These are phyloP conservation scores for Papilio machaon DNA, from an alignment of 1,140 invertebrate species.

Conservation along the genomic window DNA sequence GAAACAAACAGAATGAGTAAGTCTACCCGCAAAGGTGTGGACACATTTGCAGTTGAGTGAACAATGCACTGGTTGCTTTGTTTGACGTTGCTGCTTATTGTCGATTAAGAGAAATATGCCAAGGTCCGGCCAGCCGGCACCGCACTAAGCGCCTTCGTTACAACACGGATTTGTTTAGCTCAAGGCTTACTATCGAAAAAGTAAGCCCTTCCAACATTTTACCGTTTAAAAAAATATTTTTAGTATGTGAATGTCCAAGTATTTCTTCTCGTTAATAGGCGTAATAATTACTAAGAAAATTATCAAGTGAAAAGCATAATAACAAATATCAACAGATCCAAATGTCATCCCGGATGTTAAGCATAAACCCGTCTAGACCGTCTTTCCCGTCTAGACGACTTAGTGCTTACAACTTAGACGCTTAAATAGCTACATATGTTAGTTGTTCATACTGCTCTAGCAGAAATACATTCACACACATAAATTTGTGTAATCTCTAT, in stretches of 20 bases:
- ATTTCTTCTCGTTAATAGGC: background rate
- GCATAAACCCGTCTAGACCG: conserved; percentile 5
- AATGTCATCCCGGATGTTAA: background rate
- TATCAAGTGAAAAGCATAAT: background rate
- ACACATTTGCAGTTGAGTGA: background rate
- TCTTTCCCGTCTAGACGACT: conserved; percentile 4
- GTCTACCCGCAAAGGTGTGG: background rate
- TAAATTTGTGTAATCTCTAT: background rate
- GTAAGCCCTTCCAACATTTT: background rate
- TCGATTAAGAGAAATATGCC: background rate
- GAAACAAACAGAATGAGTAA: background rate
- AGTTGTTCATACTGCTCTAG: background rate
- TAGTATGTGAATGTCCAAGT: background rate
- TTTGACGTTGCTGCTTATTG: conserved; percentile 2
- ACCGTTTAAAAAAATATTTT: background rate
- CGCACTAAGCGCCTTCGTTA: background rate
- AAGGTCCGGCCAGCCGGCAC: background rate
- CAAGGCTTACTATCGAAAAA: conserved; percentile 4
- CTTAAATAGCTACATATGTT: background rate
- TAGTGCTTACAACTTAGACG: background rate
- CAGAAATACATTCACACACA: background rate
- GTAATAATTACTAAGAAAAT: background rate
- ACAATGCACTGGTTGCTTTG: background rate
- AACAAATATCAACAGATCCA: background rate
- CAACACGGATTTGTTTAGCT: background rate